Evolutionary conservation across 1,140 invertebrate species (phyloP).

Genomic region (Drosophila lacteicornis): DNA sequence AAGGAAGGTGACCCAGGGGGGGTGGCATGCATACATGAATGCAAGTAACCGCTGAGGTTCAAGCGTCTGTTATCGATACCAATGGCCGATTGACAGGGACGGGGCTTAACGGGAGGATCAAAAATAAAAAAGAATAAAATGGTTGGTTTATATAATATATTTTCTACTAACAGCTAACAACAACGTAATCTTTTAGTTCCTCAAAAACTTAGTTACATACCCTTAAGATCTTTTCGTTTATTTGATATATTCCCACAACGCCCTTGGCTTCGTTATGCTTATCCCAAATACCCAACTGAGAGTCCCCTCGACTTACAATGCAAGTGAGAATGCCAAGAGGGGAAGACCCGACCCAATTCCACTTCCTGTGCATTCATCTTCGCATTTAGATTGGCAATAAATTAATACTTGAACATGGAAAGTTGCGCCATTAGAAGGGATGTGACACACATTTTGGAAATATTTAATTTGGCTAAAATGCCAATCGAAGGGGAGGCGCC

Average conservation of each 20-base stretch:
- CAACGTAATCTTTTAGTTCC: no score
- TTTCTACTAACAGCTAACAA: no score
- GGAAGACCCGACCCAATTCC: constrained; percentile 1
- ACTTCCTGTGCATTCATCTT: constrained; percentile 40
- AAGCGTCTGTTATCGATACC: constrained; percentile 51
- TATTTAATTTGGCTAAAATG: constrained; percentile 67
- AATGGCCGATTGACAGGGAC: constrained; percentile 46
- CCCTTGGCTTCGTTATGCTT: not conserved
- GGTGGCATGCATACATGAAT: constrained; percentile 27
- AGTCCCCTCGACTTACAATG: constrained; percentile 43
- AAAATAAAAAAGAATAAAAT: not conserved
- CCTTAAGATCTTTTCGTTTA: not conserved
- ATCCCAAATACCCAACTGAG: not conserved
- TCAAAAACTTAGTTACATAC: not conserved
- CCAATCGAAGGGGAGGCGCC: constrained; percentile 28
- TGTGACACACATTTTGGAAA: constrained; percentile 46
- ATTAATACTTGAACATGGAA: constrained; percentile 56
- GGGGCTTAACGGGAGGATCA: constrained; percentile 19
- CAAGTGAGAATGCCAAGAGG: constrained; percentile 43
- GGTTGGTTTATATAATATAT: not conserved
- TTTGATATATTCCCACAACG: not conserved
- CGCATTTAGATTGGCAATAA: constrained; percentile 58
- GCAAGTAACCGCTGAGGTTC: constrained; percentile 27
- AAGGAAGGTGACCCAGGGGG: not conserved
- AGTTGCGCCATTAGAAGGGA: constrained; percentile 33